Evolutionary conservation across 2,113 vertebrate species (phyloP), one percentile per base, ranked within the genome.

Genomic region (Eptesicus fuscus): DNA sequence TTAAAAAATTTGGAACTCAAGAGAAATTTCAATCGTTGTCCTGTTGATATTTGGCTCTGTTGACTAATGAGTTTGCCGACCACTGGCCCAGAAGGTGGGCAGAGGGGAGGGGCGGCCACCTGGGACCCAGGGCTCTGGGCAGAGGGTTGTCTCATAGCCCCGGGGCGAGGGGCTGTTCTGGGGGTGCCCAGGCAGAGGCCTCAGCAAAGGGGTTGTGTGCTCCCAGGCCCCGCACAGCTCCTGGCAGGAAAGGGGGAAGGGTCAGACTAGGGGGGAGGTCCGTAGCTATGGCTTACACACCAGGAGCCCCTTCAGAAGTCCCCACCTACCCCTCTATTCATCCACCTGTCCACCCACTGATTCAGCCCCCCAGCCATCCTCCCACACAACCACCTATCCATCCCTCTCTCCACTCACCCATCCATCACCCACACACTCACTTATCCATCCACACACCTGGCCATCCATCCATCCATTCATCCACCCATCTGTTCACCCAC

Each of bases 381-480:
- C 3, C 28, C 7, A 12, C 18, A 6, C 9, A 11, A 14, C 12
- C 22, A 32, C 2, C 2, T 1, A 16, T 12, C 4, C 9, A 18
- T 32, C 65, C 4, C 9, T 69, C 18, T 4, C 3, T n/a, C 1
- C 37, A 51, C 17, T 17, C 37, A n/a, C 5, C 9, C 2, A 16
- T 3, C 17, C 59, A 56, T n/a, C 18, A 7, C 17, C 12, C 32
- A 42, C 25, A 22, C 18, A n/a, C 22, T 8, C 23, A 35, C 4
- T 8, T 6, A 30, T 9, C 25, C 11, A 6, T 49, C 37, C 23
- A 35, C 42, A 35, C 35, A 40, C 69, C 77, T 11, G 23, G 25
- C 13, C 6, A 20, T 30, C 37, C 37, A 91, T 18, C 25, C 2
- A 32, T 22, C 7, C 11, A 47, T 13, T 9, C 42, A 35, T 1